Evolutionary conservation across 2,888 invertebrate genomes (phyloP), one percentile per base, ranked within the genome.

Genomic region (Drosophila lutescens): DNA sequence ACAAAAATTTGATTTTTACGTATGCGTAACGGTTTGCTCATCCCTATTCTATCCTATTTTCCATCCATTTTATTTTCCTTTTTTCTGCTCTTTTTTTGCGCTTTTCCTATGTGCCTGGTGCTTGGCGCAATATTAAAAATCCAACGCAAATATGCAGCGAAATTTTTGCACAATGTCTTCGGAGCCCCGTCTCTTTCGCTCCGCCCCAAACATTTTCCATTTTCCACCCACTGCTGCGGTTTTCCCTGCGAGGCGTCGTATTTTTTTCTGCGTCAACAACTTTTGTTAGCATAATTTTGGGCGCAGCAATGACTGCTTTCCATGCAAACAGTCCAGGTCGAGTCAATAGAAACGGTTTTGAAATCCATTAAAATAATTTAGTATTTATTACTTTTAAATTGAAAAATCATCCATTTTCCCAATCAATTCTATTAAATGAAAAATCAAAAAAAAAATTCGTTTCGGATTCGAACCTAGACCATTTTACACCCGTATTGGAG

Each of bases 121-220:
- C 69, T 82, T 78, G 80, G 76, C 76, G 82, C 85, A 79, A 85
- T 88, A 85, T 85, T 85, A 86, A 88, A 85, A 85, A 84, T 88
- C 86, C 88, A 68, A 75, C 72, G 86, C 84, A 88, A 86, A 86
- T 88, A 83, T 86, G 83, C 83, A 74, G 78, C 78, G 65, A 77
- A 59, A 77, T 77, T 79, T 79, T 60, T 54, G 56, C 79, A 60
- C 76, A 80, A 78, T 78, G 78, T 84, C 86, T 78, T 85, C 62
- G 15, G 30, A 17, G 10, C 15, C 15, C 12, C 20, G 32, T 12
- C 15, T 23, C 12, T 34, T 5, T 20, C n/a, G 4, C 44, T 10
- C 36, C 20, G 8, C 26, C 0, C 20, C 9, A 13, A 15, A 20
- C 10, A 44, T 47, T 38, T 53, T 23, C 51, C 15, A 44, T 32